phyloP scores from a whole-genome alignment of 1,140 invertebrate genomes.

The Dysdera silvatica region DNA sequence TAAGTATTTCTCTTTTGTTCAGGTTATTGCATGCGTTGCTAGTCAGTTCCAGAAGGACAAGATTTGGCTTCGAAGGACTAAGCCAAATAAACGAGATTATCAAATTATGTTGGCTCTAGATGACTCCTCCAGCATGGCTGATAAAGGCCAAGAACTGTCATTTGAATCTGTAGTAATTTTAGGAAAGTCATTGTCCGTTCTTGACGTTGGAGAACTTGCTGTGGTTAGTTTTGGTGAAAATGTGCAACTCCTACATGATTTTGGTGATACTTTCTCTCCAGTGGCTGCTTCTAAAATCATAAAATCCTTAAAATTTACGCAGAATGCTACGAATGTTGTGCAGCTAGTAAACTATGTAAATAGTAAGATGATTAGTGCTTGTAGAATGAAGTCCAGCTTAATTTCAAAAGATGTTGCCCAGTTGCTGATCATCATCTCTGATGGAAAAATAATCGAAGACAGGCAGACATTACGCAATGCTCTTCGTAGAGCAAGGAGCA shows the following conservation, averaged over 20 bases:
- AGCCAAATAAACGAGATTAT: constrained; percentile 91
- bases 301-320: constrained; percentile 67
- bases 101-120: constrained; percentile 95
- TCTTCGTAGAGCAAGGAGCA: constrained; percentile 66
- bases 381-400: constrained; percentile 41
- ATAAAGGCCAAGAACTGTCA: constrained; percentile 58
- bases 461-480: constrained; percentile 62
- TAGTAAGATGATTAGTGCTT: constrained; percentile 52
- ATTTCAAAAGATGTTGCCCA: constrained; percentile 58
- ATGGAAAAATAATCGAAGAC: constrained; percentile 88
- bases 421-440: constrained; percentile 83
- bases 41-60: constrained; percentile 98
- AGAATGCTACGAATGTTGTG: constrained; percentile 70
- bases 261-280: constrained; percentile 76
- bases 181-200: constrained; percentile 77
- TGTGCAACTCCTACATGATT: constrained; percentile 66
- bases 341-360: constrained; percentile 70
- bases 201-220: constrained; percentile 86
- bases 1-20: neutral
- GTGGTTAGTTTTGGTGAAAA: constrained; percentile 88
- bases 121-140: constrained; percentile 71
- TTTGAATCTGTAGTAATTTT: constrained; percentile 91
- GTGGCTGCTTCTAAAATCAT: constrained; percentile 59
- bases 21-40: constrained; percentile 91
- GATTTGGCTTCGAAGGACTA: constrained; percentile 94